Base-by-base conservation (phyloP, 2,888 invertebrate species). In the Andrena haemorrhoa region DNA sequence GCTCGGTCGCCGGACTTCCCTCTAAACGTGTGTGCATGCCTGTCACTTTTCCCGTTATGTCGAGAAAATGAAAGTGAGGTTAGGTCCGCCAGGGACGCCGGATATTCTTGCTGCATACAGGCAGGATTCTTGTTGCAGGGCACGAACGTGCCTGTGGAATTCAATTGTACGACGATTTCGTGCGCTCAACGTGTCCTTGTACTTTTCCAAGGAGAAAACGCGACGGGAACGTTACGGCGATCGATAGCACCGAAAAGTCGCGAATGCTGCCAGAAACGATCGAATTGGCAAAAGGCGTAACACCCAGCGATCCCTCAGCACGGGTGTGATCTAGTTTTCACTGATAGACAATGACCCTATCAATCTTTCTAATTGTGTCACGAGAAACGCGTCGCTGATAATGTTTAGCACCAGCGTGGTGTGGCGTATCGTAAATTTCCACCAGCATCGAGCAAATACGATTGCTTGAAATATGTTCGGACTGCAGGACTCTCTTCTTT, bases 51-150 rank as follows among this genome's bases (percentile, higher is more conserved):
- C 16, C 12, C 47, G 12, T 35, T 61, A 8, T 4, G 16, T 56
- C 29, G 49, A 26, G 1, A 1, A n/a, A 16, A 51, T n/a, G 20
- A 56, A 72, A 78, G 82, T 85, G 79, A 87, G 87, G 87, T 87
- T 87, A 87, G 77, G 73, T 79, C 12, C 31, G 8, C 6, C 33
- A 41, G 47, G 31, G 58, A 71, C 20, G 74, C 79, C 65, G 65
- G 83, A 65, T 41, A 51, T 72, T 49, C 66, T 51, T 35, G 31
- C n/a, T 58, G 20, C 12, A 5, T 20, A 2, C 41, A n/a, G 2
- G 31, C 49, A 35, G 41, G 20, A 49, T 51, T n/a, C 41, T 12
- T 23, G 47, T n/a, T 7, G 2, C 16, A 7, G 47, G 3, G 60
- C 31, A 7, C 6, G 47, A 10, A 49, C 23, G 12, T 63, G 64